Conservation (phyloP, 2,797 vertebrate genomes). For the Enteromius radiatus region DNA sequence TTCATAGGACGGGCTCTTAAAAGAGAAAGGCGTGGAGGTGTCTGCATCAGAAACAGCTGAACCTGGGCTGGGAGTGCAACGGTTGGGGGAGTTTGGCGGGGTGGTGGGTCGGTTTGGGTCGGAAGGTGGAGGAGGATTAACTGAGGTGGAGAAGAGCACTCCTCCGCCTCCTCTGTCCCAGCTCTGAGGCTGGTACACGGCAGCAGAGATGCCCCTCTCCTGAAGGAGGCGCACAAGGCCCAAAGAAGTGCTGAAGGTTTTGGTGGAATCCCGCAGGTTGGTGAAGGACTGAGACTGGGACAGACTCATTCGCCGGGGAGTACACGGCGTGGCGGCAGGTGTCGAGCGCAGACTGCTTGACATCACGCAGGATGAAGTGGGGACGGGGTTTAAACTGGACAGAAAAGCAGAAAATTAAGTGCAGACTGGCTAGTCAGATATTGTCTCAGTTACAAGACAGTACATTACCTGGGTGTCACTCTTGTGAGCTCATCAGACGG, state of each 20-base stretch:
- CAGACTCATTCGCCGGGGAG: constrained; percentile 87
- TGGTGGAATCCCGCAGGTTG: constrained; percentile 94
- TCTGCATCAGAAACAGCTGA: constrained; percentile 11
- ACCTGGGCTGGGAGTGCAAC: constrained; percentile 49
- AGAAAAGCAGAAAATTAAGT: background rate
- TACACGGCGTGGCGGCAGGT: constrained; percentile 88
- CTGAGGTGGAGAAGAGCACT: constrained; percentile 81
- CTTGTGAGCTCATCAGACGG: constrained; percentile 94
- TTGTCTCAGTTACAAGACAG: background rate
- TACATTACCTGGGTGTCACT: constrained; percentile 93
- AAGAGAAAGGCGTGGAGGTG: constrained; percentile 84
- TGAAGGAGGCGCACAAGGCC: constrained; percentile 96
- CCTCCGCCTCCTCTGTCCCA: constrained; percentile 81
- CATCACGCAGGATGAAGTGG: constrained; percentile 83
- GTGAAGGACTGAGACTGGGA: constrained; percentile 97
- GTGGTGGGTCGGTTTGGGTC: constrained; percentile 81
- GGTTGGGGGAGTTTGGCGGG: constrained; percentile 87
- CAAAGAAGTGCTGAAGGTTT: constrained; percentile 96
- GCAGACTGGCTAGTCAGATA: background rate
- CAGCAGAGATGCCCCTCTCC: constrained; percentile 95
- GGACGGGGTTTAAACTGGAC: constrained; percentile 85
- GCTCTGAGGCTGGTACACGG: constrained; percentile 90
- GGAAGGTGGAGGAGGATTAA: constrained; percentile 62
- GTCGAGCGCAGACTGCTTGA: constrained; percentile 83
- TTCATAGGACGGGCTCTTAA: constrained; percentile 92